Conservation (phyloP, 2,888 invertebrate species). For the Andrena fulva region DNA sequence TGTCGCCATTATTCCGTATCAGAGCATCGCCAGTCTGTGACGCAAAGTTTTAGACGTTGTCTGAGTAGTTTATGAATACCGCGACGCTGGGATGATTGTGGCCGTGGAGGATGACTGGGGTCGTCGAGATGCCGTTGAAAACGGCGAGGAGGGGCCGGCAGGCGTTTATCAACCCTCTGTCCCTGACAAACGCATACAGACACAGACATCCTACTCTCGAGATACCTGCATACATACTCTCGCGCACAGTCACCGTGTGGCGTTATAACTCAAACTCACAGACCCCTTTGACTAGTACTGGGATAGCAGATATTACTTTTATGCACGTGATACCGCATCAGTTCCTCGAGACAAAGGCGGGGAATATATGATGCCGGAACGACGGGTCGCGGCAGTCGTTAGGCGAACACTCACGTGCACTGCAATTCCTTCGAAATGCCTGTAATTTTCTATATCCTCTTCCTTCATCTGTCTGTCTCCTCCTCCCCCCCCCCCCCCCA, state of each 20-base stretch:
- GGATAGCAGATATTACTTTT: constrained; percentile 72
- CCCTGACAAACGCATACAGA: constrained; percentile 56
- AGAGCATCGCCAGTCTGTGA: constrained; percentile 68
- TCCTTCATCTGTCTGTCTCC: background rate
- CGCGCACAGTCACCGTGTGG: constrained; percentile 29
- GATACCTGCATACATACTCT: background rate
- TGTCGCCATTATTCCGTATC: constrained; percentile 74
- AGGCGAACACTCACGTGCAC: constrained; percentile 37
- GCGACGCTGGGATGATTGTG: constrained; percentile 62
- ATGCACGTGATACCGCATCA: constrained; percentile 70
- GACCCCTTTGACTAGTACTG: constrained; percentile 70
- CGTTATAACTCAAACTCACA: constrained; percentile 73
- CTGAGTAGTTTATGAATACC: constrained; percentile 79
- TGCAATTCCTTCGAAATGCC: constrained; percentile 62
- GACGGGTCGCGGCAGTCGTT: constrained; percentile 31
- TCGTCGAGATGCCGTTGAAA: constrained; percentile 51
- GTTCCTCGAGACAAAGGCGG: constrained; percentile 68
- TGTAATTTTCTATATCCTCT: constrained; percentile 59
- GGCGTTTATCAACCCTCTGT: constrained; percentile 73
- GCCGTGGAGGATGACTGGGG: constrained; percentile 51
- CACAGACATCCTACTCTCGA: constrained; percentile 2
- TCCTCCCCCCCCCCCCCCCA: background rate
- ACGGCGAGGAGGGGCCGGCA: constrained; percentile 28
- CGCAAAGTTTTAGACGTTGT: constrained; percentile 75
- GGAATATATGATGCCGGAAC: constrained; percentile 46